Base-by-base conservation (phyloP, 2,888 invertebrate species). In the Ryuthela nishihirai region DNA sequence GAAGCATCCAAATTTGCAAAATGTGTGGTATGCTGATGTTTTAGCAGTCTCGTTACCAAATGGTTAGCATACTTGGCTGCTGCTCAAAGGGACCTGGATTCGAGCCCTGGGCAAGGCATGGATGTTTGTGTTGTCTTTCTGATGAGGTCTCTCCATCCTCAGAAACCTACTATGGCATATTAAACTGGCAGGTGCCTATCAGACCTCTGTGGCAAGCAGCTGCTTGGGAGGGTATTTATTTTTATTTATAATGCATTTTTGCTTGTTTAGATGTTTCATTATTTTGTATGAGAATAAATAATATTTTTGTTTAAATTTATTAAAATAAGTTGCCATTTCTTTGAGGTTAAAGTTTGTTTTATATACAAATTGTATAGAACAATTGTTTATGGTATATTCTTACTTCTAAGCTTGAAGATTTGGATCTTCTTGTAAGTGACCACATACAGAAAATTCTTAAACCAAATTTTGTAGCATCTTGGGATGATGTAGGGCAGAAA, bases 341-440 rank as follows among this genome's bases (percentile, higher is more conserved):
- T 4, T 2, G 17, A 7, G 4, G 10, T 38, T 9, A 1, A 7
- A 5, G 10, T 38, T 17, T 17, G 15, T 18, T 18, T 38, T 18
- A 38, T 38, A 38, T 36, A 9, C 9, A 3, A 2, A 36, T 17
- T 15, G 15, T 36, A 15, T 6, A 15, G 3, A 36, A 4, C 20
- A n/a, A 38, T 18, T 38, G 15, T n/a, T 10, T 1, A 18, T 17
- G 17, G n/a, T 38, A 3, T 6, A 4, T 5, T n/a, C 4, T 42
- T 42, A 10, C 7, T 42, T 26, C 2, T 35, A 43, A 84, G 83
- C 73, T 99, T 53, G 99, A 99, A 76, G 95, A 98, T 76, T 76
- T 93, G 26, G 93, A 94, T 73, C 77, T 94, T 39, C 82, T 83
- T 2, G 80, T 93, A 4, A 84, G 85, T 3, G 93, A 95, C 77